Base-by-base conservation (phyloP, 2,888 invertebrate genomes). In the Phytoseiulus persimilis region DNA sequence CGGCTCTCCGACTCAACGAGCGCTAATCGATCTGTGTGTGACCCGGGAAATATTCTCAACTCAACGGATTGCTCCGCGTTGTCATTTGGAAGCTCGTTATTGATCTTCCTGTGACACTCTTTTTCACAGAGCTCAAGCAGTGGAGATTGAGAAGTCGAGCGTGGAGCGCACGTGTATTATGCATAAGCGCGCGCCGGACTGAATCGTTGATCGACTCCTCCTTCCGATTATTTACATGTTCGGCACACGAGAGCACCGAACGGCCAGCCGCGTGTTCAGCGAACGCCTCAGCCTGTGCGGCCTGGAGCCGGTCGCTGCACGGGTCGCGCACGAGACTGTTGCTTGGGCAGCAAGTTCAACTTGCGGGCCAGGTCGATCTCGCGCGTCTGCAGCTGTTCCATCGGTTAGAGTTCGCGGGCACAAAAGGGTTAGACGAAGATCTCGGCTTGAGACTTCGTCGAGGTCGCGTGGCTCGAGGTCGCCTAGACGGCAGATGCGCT, bases 391-490 rank as follows among this genome's bases (percentile, higher is more conserved):
- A 65, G 65, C 65, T 65, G 65, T 65, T 65, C 65, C 18, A 65
- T 65, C 65, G 18, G 28, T 65, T 65, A 2, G 65, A 65, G 65
- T 65, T 65, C 65, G 65, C 28, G 65, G 65, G 28, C 65, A 65
- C 65, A 65, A 65, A 65, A 65, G 65, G 65, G 65, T 65, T 65
- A 23, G 18, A 18, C 65, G 65, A 65, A 65, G 65, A 65, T 65
- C 39, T 39, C 39, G 39, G 9, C 39, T 39, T 23, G 65, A 65
- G 65, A 11, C 65, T 65, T 65, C 65, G 65, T 65, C 65, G 65
- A 65, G 65, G 65, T 65, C 65, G 65, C 65, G 65, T 65, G 65
- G 65, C 65, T 65, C 65, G 65, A 65, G 65, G 65, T 65, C 65
- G 65, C 65, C 65, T 65, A 65, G 65, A 65, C 65, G 65, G 65